These are phyloP conservation scores for Rafetus swinhoei DNA, from an alignment of 2,113 vertebrate genomes.

Conservation along the genomic window DNA sequence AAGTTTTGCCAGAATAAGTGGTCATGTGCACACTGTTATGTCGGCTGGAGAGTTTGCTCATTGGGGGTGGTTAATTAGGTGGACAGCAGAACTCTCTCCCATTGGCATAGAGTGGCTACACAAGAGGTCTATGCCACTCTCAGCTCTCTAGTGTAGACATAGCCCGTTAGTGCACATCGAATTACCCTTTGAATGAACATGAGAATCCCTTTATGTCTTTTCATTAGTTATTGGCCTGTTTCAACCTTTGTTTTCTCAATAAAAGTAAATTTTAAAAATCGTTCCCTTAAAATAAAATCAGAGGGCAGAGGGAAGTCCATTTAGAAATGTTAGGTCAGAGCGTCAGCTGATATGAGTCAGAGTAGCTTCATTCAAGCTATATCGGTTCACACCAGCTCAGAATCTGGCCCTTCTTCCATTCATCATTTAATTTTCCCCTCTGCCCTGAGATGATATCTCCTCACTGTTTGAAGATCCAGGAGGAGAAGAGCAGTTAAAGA, in stretches of 20 bases:
- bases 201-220: rapidly evolving
- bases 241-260: not conserved
- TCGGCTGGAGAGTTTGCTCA: too few species aligned
- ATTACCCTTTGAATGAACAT: not conserved
- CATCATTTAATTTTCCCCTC: not conserved
- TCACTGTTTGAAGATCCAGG: not conserved
- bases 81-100: too few species aligned
- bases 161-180: rapidly evolving
- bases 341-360: rapidly evolving
- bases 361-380: not conserved
- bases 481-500: not conserved
- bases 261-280: rapidly evolving
- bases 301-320: not conserved
- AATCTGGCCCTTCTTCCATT: rapidly evolving
- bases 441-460: not conserved
- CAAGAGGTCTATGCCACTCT: too few species aligned
- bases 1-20: too few species aligned
- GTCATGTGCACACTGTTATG: too few species aligned
- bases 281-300: not conserved
- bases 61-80: too few species aligned
- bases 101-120: too few species aligned
- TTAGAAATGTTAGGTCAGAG: conserved; percentile 33
- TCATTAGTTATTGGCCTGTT: rapidly evolving
- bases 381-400: not conserved
- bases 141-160: too few species aligned